A percentile compares a stretch with the other conserved stretches of the same genome.
Conservation (phyloP, 2,797 vertebrate species). For the Syndactyla subalaris region DNA sequence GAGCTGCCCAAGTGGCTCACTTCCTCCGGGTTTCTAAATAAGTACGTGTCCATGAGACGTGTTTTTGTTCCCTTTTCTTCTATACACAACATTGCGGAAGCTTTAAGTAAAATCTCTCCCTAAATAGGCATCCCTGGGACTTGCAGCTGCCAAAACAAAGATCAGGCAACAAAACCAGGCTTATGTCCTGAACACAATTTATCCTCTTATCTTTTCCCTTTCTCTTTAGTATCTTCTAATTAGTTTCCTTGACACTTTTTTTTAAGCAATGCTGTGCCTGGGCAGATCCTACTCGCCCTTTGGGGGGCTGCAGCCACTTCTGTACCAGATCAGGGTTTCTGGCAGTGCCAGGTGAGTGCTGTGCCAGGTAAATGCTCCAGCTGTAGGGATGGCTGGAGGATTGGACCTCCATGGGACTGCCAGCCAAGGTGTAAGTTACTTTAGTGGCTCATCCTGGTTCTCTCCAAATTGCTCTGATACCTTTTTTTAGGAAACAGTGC, state of each 20-base stretch:
- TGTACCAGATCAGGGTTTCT: neutral
- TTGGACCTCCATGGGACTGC: neutral
- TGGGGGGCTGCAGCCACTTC: neutral
- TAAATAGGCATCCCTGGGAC: neutral
- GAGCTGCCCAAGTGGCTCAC: neutral
- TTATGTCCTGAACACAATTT: neutral
- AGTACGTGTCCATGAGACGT: neutral
- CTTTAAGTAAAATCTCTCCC: conserved; percentile 37
- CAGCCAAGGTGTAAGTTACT: neutral
- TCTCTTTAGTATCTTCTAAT: neutral
- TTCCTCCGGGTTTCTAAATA: conserved; percentile 45
- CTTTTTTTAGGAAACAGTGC: neutral
- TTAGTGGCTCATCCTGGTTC: neutral
- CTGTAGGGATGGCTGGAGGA: neutral
- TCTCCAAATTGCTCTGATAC: neutral
- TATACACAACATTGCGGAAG: neutral
- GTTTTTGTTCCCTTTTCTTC: conserved; percentile 35
- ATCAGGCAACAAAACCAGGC: neutral
- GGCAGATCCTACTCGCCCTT: neutral
- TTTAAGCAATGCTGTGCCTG: neutral
- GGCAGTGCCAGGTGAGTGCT: neutral
- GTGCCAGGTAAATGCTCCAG: neutral
- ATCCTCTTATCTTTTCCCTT: neutral
- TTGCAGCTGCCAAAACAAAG: conserved; percentile 60
- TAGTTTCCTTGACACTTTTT: neutral